phyloP scores from a whole-genome alignment of 2,113 vertebrate species.

The Mionectes macconnelli region DNA sequence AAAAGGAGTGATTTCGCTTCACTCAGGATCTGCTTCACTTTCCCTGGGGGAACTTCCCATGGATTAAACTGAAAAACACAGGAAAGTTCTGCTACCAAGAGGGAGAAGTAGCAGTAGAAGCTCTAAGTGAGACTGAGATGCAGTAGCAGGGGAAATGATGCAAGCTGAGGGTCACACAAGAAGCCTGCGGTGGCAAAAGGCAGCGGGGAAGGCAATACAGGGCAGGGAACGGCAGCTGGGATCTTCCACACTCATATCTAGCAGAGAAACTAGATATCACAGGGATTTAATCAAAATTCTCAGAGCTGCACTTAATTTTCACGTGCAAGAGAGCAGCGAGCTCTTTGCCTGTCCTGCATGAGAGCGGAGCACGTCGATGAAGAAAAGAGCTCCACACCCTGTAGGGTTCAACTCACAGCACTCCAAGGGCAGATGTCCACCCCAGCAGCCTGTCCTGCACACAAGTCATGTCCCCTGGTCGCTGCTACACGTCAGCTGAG shows the following conservation, averaged over 20 bases:
- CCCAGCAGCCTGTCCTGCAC: background rate
- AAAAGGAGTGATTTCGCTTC: background rate
- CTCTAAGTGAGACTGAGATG: background rate
- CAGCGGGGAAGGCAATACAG: background rate
- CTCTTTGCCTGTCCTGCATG: background rate
- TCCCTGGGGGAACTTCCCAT: background rate
- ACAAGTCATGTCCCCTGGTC: background rate
- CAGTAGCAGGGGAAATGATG: background rate
- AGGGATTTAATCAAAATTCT: background rate
- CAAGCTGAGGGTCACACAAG: background rate
- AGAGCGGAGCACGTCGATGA: rapidly evolving
- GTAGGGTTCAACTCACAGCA: background rate
- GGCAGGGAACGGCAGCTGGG: background rate
- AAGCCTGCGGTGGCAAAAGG: background rate
- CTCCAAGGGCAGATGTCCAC: background rate
- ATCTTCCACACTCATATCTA: background rate
- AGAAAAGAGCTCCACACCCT: background rate
- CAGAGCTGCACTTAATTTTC: background rate
- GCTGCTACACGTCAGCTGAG: rapidly evolving
- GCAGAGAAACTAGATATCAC: background rate
- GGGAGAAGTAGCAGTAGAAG: background rate
- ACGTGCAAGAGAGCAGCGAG: background rate
- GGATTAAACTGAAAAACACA: background rate
- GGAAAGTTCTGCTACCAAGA: background rate
- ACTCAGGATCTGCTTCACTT: background rate